These are phyloP conservation scores for Ischnus inquisitorius DNA, from an alignment of 2,888 invertebrate species.

Conservation along the genomic window DNA sequence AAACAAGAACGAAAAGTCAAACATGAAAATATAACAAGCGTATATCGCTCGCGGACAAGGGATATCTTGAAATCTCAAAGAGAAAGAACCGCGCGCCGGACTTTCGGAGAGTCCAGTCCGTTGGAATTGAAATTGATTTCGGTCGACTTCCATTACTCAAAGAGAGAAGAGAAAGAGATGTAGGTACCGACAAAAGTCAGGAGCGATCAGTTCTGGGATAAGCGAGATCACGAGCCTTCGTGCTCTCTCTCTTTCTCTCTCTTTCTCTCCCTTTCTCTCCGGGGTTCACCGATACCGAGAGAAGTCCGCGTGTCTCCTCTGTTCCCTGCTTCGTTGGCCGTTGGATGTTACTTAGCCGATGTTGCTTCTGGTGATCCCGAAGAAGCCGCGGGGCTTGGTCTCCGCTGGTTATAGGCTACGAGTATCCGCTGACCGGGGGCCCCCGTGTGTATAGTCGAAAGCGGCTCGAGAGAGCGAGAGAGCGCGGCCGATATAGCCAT, in stretches of 20 bases:
- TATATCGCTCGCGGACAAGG: slow-evolving; percentile 53
- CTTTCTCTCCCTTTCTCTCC: slow-evolving; percentile 52
- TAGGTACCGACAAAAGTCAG: slow-evolving; percentile 80
- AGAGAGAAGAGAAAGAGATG: slow-evolving; percentile 77
- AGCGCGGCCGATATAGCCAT: slow-evolving; percentile 1
- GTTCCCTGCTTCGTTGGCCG: slow-evolving; percentile 31
- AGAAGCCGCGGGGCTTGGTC: background rate
- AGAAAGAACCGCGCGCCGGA: slow-evolving; percentile 63
- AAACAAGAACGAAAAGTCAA: slow-evolving; percentile 45
- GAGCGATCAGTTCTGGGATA: slow-evolving; percentile 79
- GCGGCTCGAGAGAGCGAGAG: slow-evolving; percentile 9
- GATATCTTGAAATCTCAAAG: slow-evolving; percentile 52
- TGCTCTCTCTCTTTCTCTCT: slow-evolving; percentile 48
- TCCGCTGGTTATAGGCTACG: background rate
- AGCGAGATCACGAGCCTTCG: slow-evolving; percentile 68
- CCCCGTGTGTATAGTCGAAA: slow-evolving; percentile 29
- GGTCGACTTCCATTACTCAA: slow-evolving; percentile 82
- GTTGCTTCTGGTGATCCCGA: slow-evolving; percentile 35
- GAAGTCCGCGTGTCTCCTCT: slow-evolving; percentile 48
- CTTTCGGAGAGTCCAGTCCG: slow-evolving; percentile 67
- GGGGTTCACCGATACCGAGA: slow-evolving; percentile 49
- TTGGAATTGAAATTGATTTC: slow-evolving; percentile 82
- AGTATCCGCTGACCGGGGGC: background rate
- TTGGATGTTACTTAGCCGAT: slow-evolving; percentile 17
- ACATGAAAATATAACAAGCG: slow-evolving; percentile 6